phyloP scores from a whole-genome alignment of 2,888 invertebrate genomes.

The Lasioglossum calceatum region DNA sequence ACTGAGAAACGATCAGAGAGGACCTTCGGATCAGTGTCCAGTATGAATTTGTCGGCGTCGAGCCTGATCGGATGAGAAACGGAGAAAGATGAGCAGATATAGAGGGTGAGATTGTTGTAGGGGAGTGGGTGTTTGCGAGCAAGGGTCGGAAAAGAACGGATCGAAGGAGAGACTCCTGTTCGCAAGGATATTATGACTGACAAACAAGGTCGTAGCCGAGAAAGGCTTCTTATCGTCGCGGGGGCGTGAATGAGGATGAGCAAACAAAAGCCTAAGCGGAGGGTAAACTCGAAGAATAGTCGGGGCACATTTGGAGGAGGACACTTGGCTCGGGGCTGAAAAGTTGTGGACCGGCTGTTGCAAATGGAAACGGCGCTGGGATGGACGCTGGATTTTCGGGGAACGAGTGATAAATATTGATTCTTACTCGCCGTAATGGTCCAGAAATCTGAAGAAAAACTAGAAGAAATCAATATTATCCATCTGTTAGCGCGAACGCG shows the following conservation, averaged over 20 bases:
- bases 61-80: constrained; percentile 16
- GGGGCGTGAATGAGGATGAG: constrained; percentile 28
- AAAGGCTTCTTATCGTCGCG: constrained; percentile 28
- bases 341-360: constrained; percentile 32
- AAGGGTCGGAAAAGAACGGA: background rate
- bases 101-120: background rate
- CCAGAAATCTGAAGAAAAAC: background rate
- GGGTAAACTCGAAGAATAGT: constrained; percentile 54
- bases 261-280: constrained; percentile 57
- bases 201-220: constrained; percentile 54
- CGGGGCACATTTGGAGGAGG: constrained; percentile 28
- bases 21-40: constrained; percentile 21
- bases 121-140: background rate
- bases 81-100: background rate
- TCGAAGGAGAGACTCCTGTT: constrained; percentile 34
- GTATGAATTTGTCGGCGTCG: constrained; percentile 51
- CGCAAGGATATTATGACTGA: constrained; percentile 61
- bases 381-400: background rate
- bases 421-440: background rate
- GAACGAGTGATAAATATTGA: background rate
- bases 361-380: constrained; percentile 24
- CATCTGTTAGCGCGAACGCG: too few species aligned
- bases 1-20: background rate
- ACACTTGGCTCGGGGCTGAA: constrained; percentile 18
- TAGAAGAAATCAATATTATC: background rate